Base-by-base conservation (phyloP, 2,888 invertebrate genomes). In the Perizoma affinitatum region DNA sequence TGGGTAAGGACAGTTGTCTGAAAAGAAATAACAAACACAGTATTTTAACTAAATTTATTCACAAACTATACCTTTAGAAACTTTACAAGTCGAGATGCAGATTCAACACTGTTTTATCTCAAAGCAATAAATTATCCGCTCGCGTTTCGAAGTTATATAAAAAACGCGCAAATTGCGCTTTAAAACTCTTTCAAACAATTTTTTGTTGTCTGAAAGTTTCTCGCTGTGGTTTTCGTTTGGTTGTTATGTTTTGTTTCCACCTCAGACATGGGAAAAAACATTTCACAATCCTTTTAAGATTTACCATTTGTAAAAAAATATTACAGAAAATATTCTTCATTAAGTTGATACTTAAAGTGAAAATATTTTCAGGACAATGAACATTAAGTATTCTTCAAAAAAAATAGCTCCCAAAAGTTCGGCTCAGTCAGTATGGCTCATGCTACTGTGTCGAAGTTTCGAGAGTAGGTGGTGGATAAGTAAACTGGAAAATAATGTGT, bases 21-120 rank as follows among this genome's bases (percentile, higher is more conserved):
- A 22, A 22, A 22, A 22, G 22, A 3, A 22, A 22, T 22, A 2
- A 65, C 44, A 64, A 46, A 46, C 63, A 34, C 6, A 45, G 4
- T 70, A 80, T 84, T 82, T 77, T 80, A 81, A 80, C 84, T 87
- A 84, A 85, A 82, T 88, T 86, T 88, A 88, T 86, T 88, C 75
- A 71, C 83, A 83, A 84, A 84, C 84, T 86, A 86, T 84, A 73
- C 66, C 36, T 83, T 87, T 83, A 81, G 80, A 84, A 84, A 82
- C 75, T 76, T 82, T 85, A 86, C 79, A 54, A 72, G 73, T 79
- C 73, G 80, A 82, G 80, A 79, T 70, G 1, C 86, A 86, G 86
- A 77, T 85, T 71, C 85, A 85, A 84, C 84, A 83, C 83, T 85
- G 83, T 79, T 78, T 82, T 82, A 74, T 72, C 74, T 74, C 74